These are phyloP conservation scores for Cheirogaleus medius DNA, from an alignment of 2,113 vertebrate species.

Conservation along the genomic window DNA sequence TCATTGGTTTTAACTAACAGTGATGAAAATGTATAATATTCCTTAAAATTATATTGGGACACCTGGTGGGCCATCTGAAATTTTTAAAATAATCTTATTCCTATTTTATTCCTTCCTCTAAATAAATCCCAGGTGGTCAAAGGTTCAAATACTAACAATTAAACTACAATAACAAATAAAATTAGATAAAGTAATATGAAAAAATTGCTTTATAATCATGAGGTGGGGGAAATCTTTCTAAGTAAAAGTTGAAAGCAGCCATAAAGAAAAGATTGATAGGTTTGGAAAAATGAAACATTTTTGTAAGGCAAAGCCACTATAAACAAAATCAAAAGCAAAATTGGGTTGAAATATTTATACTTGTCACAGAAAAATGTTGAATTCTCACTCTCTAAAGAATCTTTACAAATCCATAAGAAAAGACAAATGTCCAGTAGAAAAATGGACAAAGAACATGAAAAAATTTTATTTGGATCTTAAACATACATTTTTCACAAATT, in stretches of 20 bases:
- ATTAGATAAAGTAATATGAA: background rate
- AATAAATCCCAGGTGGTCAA: background rate
- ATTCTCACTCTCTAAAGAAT: background rate
- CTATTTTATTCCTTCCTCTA: background rate
- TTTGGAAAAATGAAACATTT: background rate
- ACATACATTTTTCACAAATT: background rate
- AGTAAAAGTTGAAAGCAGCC: background rate
- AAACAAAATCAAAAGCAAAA: background rate
- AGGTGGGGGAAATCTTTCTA: background rate
- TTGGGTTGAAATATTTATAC: background rate
- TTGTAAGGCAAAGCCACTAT: background rate
- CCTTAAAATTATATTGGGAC: background rate
- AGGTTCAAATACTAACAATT: background rate
- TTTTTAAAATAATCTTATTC: background rate
- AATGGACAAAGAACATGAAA: background rate
- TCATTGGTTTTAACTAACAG: background rate
- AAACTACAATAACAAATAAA: conserved; percentile 3
- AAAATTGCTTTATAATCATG: background rate
- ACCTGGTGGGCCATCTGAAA: background rate
- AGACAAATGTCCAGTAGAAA: background rate
- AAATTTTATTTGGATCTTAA: background rate
- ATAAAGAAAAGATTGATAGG: background rate
- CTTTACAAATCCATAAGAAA: background rate
- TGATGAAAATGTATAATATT: background rate
- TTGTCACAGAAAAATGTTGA: background rate